These are phyloP conservation scores for Ceratotherium simum DNA, from an alignment of 2,113 vertebrate species.

Conservation along the genomic window DNA sequence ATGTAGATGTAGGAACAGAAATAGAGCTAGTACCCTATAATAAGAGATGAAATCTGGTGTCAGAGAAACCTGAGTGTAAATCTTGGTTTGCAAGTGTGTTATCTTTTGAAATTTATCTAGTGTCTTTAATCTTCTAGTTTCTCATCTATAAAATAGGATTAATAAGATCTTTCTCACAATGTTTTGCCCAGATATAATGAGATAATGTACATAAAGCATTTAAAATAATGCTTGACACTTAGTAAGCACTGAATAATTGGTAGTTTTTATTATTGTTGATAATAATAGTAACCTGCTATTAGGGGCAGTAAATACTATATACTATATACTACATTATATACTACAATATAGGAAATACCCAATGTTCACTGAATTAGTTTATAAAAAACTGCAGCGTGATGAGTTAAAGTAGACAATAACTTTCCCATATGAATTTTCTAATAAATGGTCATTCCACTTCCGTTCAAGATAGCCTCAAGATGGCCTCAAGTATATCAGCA, in stretches of 20 bases:
- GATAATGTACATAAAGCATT: neutral
- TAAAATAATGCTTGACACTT: conserved; percentile 5
- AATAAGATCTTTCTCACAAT: neutral
- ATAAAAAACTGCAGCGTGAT: neutral
- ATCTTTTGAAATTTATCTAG: conserved; percentile 1
- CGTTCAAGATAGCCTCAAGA: neutral
- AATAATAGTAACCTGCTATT: neutral
- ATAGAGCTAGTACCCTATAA: neutral
- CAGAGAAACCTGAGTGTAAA: neutral
- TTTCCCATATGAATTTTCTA: neutral
- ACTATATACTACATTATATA: neutral
- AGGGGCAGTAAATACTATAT: neutral
- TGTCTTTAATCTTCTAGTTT: neutral
- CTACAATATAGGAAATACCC: neutral
- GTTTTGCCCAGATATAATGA: neutral
- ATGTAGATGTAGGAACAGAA: neutral
- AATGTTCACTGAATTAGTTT: neutral
- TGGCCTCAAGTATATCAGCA: neutral
- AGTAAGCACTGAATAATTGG: neutral
- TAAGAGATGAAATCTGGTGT: neutral
- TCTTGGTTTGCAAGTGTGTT: neutral
- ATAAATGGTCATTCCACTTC: neutral
- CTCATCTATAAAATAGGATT: conserved; percentile 11
- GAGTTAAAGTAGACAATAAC: neutral
- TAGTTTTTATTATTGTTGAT: neutral